Evolutionary conservation across 2,888 invertebrate genomes (phyloP), one percentile per base, ranked within the genome.

Genomic region (Cynaeus angustus): DNA sequence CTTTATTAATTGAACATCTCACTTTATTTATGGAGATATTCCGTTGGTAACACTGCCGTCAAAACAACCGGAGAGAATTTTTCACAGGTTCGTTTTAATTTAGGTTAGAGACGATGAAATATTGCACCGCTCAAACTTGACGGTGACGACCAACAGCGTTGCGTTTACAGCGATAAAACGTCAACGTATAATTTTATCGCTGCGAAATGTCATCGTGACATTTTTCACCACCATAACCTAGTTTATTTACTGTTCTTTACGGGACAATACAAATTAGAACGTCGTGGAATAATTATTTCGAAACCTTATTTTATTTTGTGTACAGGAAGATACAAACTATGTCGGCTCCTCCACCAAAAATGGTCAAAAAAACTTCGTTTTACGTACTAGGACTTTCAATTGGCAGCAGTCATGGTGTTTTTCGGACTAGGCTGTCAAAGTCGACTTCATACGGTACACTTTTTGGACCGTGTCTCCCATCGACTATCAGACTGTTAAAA

Each of bases 1-100:
- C 43, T 65, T 65, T 43, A 65, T 65, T 53, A 65, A 65, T 65
- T 53, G 65, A 65, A 53, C 65, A 65, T 53, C 53, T 53, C 53
- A 53, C 65, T 65, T 53, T 53, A 65, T 65, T 65, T 65, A 65
- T 65, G 62, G 53, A 30, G 50, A 52, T n/a, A 50, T 50, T 50
- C 38, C 28, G 52, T 41, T 41, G 48, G 37, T 16, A 61, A 48
- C 46, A 37, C 50, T 37, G 43, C 21, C 21, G 21, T 21, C 21
- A 21, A 21, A 21, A 16, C 41, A 56, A 21, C 21, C 21, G 21
- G 4, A 21, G 21, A 4, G 21, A 21, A 21, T 21, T 21, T 21
- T 21, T 21, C 21, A 21, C 21, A 21, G 21, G 21, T 21, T 21
- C 21, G 21, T 33, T 33, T 33, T 33, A 33, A 33, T 33, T 33